phyloP scores from a whole-genome alignment of 2,888 invertebrate species.

The Nomada flava region DNA sequence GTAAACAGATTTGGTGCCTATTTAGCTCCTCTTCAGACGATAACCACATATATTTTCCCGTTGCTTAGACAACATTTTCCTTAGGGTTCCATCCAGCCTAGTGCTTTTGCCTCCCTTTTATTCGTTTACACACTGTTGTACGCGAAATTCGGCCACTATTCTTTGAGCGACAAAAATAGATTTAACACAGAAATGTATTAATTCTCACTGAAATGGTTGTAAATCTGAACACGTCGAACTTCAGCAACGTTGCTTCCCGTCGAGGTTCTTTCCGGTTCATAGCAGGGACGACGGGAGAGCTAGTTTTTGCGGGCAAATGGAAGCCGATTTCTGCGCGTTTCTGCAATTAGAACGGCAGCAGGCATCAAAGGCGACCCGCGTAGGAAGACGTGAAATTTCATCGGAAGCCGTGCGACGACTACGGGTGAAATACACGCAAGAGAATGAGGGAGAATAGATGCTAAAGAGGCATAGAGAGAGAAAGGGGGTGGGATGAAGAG shows the following conservation, averaged over 20 bases:
- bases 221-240: neutral
- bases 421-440: constrained; percentile 58
- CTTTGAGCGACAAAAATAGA: no score
- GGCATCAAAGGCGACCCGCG: constrained; percentile 74
- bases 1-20: constrained; percentile 79
- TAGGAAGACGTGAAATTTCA: constrained; percentile 81
- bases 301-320: constrained; percentile 55
- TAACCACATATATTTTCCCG: constrained; percentile 59
- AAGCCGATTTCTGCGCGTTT: constrained; percentile 68
- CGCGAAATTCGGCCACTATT: neutral
- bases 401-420: constrained; percentile 77
- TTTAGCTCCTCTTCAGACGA: constrained; percentile 73
- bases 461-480: constrained; percentile 17
- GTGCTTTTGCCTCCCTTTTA: neutral
- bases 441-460: constrained; percentile 17
- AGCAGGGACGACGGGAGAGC: constrained; percentile 12
- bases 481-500: constrained; percentile 13
- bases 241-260: neutral
- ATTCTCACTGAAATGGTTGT: neutral
- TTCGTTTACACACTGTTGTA: neutral
- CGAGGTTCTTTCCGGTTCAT: constrained; percentile 32
- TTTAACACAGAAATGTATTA: no score
- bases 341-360: constrained; percentile 74
- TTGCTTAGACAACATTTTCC: constrained; percentile 28
- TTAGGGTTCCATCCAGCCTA: neutral